These are phyloP conservation scores for Spheniscus mendiculus DNA, from an alignment of 2,113 vertebrate species.

Conservation along the genomic window DNA sequence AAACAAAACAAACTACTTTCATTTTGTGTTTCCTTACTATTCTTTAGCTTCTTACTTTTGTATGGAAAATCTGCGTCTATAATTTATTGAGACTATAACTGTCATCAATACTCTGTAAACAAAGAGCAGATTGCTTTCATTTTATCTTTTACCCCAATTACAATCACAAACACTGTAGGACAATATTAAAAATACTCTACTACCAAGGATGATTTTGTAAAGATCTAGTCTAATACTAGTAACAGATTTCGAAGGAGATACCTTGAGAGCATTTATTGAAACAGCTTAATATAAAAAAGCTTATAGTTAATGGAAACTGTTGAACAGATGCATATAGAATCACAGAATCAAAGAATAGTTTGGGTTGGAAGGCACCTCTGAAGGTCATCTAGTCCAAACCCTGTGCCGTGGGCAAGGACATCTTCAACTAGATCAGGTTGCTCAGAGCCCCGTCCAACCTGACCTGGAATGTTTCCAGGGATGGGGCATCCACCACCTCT, in stretches of 20 bases:
- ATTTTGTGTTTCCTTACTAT: not conserved
- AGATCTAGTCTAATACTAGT: not conserved
- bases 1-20: not conserved
- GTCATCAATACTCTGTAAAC: not conserved
- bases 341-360: no score
- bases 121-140: not conserved
- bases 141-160: not conserved
- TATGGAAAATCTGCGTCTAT: not conserved
- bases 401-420: no score
- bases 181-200: not conserved
- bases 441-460: no score
- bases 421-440: no score
- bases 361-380: no score
- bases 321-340: not conserved
- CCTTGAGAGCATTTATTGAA: not conserved
- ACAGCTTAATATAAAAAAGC: not conserved
- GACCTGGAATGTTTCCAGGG: no score
- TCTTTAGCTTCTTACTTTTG: not conserved
- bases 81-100: not conserved
- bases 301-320: not conserved
- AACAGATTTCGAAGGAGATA: not conserved
- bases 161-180: not conserved
- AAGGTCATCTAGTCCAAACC: no score
- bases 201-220: not conserved
- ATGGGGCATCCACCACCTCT: no score